A percentile compares a stretch with the other conserved stretches of the same genome.
phyloP scores from a whole-genome alignment of 2,113 vertebrate genomes.

The Phoxinus phoxinus region DNA sequence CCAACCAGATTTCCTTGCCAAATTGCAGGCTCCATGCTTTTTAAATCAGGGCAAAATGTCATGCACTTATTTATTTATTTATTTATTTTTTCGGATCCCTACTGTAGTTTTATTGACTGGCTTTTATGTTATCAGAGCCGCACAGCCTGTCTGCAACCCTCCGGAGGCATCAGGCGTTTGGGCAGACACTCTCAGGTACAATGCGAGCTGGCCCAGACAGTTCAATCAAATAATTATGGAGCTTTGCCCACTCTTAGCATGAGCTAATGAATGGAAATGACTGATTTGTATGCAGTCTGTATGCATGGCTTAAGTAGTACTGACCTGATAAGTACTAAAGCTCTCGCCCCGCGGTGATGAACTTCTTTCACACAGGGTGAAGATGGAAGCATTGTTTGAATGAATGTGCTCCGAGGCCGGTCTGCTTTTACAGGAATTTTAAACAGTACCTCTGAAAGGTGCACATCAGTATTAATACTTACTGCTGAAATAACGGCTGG shows the following conservation, averaged over 20 bases:
- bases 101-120: slow-evolving; percentile 57
- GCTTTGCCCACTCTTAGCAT: slow-evolving; percentile 52
- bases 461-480: slow-evolving; percentile 55
- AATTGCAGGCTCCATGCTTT: slow-evolving; percentile 57
- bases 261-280: slow-evolving; percentile 63
- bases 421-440: slow-evolving; percentile 51
- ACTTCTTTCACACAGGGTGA: slow-evolving; percentile 53
- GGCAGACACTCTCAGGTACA: slow-evolving; percentile 55
- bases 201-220: slow-evolving; percentile 50
- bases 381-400: slow-evolving; percentile 59
- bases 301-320: slow-evolving; percentile 45
- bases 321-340: slow-evolving; percentile 57
- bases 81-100: slow-evolving; percentile 4
- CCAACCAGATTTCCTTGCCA: slow-evolving; percentile 55
- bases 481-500: slow-evolving; percentile 48
- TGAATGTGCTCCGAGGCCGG: slow-evolving; percentile 38
- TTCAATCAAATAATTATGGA: slow-evolving; percentile 63
- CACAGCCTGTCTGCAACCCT: slow-evolving; percentile 58
- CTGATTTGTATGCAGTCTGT: slow-evolving; percentile 59
- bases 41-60: slow-evolving; percentile 56
- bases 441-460: slow-evolving; percentile 39
- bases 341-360: slow-evolving; percentile 51
- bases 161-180: slow-evolving; percentile 46
- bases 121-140: slow-evolving; percentile 57
- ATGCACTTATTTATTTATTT: slow-evolving; percentile 6